Evolutionary conservation across 2,113 vertebrate genomes (phyloP).

Genomic region (Apistogramma diplotaenia): DNA sequence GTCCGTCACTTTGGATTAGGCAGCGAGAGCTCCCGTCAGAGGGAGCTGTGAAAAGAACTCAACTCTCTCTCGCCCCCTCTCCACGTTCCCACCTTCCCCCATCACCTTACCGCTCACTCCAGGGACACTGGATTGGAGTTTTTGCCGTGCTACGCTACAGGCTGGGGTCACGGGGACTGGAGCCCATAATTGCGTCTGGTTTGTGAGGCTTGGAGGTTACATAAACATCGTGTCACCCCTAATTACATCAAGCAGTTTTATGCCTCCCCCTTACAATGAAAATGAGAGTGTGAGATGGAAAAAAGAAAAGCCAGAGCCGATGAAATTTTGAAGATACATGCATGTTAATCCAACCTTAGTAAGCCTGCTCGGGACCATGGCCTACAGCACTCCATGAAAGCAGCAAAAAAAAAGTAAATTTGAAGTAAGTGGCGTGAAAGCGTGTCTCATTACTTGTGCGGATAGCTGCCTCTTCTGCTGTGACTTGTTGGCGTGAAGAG

Average conservation of each 20-base stretch:
- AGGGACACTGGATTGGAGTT: conserved; percentile 55
- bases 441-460: conserved; percentile 17
- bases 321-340: conserved; percentile 4
- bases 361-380: not conserved
- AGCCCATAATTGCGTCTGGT: conserved; percentile 76
- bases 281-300: conserved; percentile 19
- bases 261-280: conserved; percentile 26
- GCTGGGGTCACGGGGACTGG: conserved; percentile 68
- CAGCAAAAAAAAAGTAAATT: conserved; percentile 60
- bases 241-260: conserved; percentile 68
- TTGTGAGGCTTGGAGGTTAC: conserved; percentile 79
- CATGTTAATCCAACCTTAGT: conserved; percentile 38
- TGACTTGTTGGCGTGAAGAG: conserved; percentile 45
- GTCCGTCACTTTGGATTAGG: conserved; percentile 80
- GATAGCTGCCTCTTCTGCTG: conserved; percentile 26
- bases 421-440: conserved; percentile 55
- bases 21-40: conserved; percentile 46
- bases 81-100: conserved; percentile 36
- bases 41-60: conserved; percentile 76
- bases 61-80: conserved; percentile 55
- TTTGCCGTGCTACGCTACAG: conserved; percentile 42
- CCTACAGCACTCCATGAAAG: conserved; percentile 2
- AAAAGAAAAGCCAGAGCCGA: conserved; percentile 4
- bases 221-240: conserved; percentile 80
- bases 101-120: conserved; percentile 33